Evolutionary conservation across 2,888 invertebrate species (phyloP).

Genomic region (Lomographa bimaculata): DNA sequence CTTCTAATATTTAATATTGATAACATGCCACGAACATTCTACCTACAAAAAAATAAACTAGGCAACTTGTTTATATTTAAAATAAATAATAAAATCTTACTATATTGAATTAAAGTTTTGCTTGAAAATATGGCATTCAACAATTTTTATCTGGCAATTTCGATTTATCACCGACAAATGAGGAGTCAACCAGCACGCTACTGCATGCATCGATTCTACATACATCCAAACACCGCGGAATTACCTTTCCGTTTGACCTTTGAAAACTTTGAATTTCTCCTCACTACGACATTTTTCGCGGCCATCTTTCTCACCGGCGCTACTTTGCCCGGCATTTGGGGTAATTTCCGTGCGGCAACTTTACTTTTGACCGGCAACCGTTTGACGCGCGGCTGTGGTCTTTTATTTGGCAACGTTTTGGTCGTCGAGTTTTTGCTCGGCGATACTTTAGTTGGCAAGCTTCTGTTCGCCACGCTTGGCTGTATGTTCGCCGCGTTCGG

Average conservation of each 20-base stretch:
- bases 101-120: too few species aligned
- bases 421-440: constrained; percentile 5
- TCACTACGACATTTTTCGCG: constrained; percentile 60
- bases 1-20: too few species aligned
- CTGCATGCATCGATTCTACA: constrained; percentile 36
- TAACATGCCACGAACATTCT: too few species aligned
- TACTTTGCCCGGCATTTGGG: constrained; percentile 47
- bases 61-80: too few species aligned
- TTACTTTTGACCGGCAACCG: constrained; percentile 38
- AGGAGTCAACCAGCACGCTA: too few species aligned
- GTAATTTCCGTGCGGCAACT: constrained; percentile 42
- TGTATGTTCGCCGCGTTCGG: constrained; percentile 4
- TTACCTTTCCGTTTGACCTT: constrained; percentile 70
- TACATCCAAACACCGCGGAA: constrained; percentile 15
- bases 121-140: too few species aligned
- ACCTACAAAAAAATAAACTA: too few species aligned
- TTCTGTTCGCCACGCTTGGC: constrained; percentile 4
- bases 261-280: constrained; percentile 59
- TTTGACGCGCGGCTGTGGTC: constrained; percentile 30
- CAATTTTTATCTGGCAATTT: too few species aligned
- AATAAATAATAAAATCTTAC: too few species aligned
- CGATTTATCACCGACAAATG: too few species aligned
- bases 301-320: constrained; percentile 45
- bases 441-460: constrained; percentile 4
- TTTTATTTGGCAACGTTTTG: constrained; percentile 10